A percentile compares a stretch with the other conserved stretches of the same genome.
These are phyloP conservation scores for Lycaon pictus DNA, from an alignment of 2,113 vertebrate species.

Conservation along the genomic window DNA sequence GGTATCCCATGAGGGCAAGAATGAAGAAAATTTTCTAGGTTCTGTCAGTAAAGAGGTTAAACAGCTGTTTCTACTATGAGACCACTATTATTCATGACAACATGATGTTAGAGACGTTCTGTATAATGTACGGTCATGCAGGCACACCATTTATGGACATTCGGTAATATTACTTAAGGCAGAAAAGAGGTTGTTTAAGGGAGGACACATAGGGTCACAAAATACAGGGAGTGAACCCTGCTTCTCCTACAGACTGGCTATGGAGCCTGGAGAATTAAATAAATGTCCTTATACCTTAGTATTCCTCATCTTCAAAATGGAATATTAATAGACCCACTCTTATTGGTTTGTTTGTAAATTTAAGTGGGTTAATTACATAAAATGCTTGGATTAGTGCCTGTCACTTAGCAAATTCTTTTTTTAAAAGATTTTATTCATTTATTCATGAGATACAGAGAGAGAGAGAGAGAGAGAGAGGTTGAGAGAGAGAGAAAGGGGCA, in stretches of 20 bases:
- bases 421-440: too few relatives aligned
- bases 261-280: background rate
- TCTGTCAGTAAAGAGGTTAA: slow-evolving; percentile 19
- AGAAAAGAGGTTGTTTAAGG: background rate
- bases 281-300: background rate
- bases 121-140: background rate
- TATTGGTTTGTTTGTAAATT: slow-evolving; percentile 5
- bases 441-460: too few relatives aligned
- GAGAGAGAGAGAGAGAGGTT: too few relatives aligned
- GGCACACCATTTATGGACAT: background rate
- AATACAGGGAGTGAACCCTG: background rate
- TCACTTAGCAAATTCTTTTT: background rate
- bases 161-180: background rate
- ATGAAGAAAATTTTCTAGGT: background rate
- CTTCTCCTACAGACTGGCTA: background rate
- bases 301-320: slow-evolving; percentile 14
- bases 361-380: background rate
- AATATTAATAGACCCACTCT: slow-evolving; percentile 1
- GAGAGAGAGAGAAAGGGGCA: too few relatives aligned
- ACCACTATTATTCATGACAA: background rate
- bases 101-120: background rate
- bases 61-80: background rate
- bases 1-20: background rate
- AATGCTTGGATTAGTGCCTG: background rate
- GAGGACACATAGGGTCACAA: background rate